phyloP scores from a whole-genome alignment of 2,888 invertebrate genomes.

The Linnaemya vulpina region DNA sequence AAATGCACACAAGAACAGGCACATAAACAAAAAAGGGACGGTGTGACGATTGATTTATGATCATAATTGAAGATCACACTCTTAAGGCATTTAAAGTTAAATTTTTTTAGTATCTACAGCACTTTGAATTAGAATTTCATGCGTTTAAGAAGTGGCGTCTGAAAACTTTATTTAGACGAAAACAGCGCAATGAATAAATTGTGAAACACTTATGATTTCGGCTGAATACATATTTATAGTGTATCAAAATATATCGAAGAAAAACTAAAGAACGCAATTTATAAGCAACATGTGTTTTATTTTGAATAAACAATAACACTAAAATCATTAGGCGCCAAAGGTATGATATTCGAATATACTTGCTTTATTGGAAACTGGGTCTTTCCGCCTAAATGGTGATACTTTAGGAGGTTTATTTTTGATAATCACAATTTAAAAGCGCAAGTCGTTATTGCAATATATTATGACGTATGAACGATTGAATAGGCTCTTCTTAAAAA shows the following conservation, averaged over 20 bases:
- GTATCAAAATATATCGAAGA: background rate
- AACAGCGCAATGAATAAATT: constrained; percentile 37
- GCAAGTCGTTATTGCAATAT: background rate
- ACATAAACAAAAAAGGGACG: constrained; percentile 40
- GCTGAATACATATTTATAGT: background rate
- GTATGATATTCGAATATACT: background rate
- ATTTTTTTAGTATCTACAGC: background rate
- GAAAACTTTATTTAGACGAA: constrained; percentile 61
- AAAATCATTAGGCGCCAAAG: constrained; percentile 26
- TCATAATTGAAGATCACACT: constrained; percentile 71
- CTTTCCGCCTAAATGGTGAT: background rate
- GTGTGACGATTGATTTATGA: constrained; percentile 71
- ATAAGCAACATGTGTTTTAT: constrained; percentile 43
- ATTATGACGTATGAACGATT: background rate
- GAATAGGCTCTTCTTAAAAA: too few relatives aligned
- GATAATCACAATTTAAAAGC: background rate
- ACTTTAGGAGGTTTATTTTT: background rate
- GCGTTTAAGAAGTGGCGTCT: constrained; percentile 66
- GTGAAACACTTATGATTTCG: constrained; percentile 14
- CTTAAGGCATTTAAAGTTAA: constrained; percentile 50
- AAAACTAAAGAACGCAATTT: constrained; percentile 7
- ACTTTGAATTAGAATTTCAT: constrained; percentile 32
- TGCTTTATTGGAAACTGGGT: background rate
- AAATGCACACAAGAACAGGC: background rate
- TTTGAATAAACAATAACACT: background rate